A percentile compares a stretch with the other conserved stretches of the same genome.
phyloP scores from a whole-genome alignment of 2,113 vertebrate genomes.

The Himantopus leucocephalus region DNA sequence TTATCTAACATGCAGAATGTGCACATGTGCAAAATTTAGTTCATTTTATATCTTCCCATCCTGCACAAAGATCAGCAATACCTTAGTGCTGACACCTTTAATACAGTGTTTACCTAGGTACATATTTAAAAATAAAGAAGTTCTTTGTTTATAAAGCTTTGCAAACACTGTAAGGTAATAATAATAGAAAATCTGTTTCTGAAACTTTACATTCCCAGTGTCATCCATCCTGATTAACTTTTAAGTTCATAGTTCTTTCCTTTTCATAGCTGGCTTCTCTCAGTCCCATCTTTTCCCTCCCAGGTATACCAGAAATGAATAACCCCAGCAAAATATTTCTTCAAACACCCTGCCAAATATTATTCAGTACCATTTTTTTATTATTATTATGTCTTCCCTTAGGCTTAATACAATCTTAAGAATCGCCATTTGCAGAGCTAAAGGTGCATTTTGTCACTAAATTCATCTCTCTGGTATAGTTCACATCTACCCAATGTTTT shows the following conservation, averaged over 20 bases:
- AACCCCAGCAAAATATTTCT: background rate
- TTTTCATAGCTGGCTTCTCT: background rate
- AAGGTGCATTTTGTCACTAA: constrained; percentile 12
- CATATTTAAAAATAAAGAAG: background rate
- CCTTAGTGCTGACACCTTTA: background rate
- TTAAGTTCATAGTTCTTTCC: background rate
- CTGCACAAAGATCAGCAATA: background rate
- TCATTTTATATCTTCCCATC: background rate
- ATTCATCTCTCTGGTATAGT: background rate
- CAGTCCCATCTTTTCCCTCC: background rate
- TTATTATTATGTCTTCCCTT: background rate
- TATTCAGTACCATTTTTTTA: background rate
- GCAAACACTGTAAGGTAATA: background rate
- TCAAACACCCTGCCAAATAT: background rate
- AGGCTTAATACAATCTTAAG: background rate
- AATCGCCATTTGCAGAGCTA: background rate
- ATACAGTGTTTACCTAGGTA: background rate
- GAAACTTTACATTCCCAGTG: background rate
- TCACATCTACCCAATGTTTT: background rate
- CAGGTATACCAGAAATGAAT: background rate
- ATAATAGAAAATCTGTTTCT: background rate
- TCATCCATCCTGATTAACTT: background rate
- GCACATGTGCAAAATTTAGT: background rate
- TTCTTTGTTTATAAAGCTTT: background rate
- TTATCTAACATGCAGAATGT: background rate